Percentiles rank a stretch among this genome's conserved stretches.
These are phyloP conservation scores for Coleophora deauratella DNA, from an alignment of 2,888 invertebrate genomes.

Conservation along the genomic window DNA sequence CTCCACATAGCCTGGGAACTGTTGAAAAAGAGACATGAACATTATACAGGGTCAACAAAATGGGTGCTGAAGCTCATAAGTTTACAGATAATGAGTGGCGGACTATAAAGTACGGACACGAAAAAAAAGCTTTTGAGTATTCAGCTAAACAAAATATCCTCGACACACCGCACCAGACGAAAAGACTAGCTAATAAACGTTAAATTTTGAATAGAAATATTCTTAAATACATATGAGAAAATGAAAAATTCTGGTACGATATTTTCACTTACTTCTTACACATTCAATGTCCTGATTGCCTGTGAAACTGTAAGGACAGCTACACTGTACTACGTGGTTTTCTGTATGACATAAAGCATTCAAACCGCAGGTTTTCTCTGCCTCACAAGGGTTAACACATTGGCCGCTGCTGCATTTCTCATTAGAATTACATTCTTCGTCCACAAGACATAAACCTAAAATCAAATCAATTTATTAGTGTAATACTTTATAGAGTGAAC, in stretches of 20 bases:
- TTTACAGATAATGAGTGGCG: too few relatives aligned
- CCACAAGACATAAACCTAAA: conserved; percentile 82
- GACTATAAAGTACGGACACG: too few relatives aligned
- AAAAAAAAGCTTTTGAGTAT: too few relatives aligned
- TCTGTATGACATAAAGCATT: conserved; percentile 84
- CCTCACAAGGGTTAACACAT: conserved; percentile 85
- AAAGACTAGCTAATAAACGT: too few relatives aligned
- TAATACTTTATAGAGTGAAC: background rate
- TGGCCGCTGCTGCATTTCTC: conserved; percentile 89
- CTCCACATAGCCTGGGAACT: conserved; percentile 86
- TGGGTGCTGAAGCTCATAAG: too few relatives aligned
- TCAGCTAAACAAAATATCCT: too few relatives aligned
- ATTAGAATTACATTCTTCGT: conserved; percentile 85
- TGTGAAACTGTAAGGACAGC: conserved; percentile 89
- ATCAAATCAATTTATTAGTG: conserved; percentile 11
- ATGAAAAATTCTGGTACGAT: too few relatives aligned
- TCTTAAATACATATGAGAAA: too few relatives aligned
- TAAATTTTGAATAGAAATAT: too few relatives aligned
- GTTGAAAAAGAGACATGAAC: conserved; percentile 8
- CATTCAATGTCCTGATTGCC: conserved; percentile 89
- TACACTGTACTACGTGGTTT: conserved; percentile 85
- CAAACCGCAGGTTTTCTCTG: conserved; percentile 85
- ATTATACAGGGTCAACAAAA: too few relatives aligned
- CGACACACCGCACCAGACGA: too few relatives aligned
- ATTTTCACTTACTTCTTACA: conserved; percentile 79